Evolutionary conservation across 2,113 vertebrate species (phyloP).

Genomic region (Ictalurus punctatus): DNA sequence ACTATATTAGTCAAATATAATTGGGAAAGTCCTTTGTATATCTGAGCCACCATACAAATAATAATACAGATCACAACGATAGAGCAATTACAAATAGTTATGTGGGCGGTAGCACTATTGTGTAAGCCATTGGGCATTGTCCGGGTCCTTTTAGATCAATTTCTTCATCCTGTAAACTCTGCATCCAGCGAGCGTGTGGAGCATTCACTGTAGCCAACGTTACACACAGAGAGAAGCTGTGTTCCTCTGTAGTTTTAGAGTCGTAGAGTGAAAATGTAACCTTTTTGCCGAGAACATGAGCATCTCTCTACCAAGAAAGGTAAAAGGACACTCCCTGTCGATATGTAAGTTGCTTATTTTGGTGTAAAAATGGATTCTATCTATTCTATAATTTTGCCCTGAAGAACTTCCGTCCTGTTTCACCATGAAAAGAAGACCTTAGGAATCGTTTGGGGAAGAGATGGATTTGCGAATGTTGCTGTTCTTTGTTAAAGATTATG

Average conservation of each 20-base stretch:
- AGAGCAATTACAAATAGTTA: constrained; percentile 2
- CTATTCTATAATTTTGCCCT: background rate
- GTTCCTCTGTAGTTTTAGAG: constrained; percentile 7
- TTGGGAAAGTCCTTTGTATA: background rate
- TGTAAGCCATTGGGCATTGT: constrained; percentile 67
- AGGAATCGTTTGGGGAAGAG: background rate
- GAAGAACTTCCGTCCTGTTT: background rate
- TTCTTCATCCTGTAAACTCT: constrained; percentile 69
- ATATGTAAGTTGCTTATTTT: constrained; percentile 63
- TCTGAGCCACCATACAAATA: background rate
- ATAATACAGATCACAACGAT: background rate
- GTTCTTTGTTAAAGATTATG: background rate
- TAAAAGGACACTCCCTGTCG: constrained; percentile 52
- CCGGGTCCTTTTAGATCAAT: constrained; percentile 75
- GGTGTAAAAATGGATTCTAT: background rate
- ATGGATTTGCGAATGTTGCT: background rate
- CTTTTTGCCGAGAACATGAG: constrained; percentile 9
- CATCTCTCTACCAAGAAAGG: constrained; percentile 43
- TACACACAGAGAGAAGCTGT: constrained; percentile 2
- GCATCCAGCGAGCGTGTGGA: constrained; percentile 54
- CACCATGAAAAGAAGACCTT: background rate
- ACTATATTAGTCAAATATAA: constrained; percentile 45
- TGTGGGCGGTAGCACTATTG: constrained; percentile 48
- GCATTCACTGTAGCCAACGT: constrained; percentile 41
- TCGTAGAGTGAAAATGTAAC: background rate